Percentiles rank a stretch among this genome's conserved stretches.
phyloP scores from a whole-genome alignment of 2,888 invertebrate species.

The Byasa hedistus region DNA sequence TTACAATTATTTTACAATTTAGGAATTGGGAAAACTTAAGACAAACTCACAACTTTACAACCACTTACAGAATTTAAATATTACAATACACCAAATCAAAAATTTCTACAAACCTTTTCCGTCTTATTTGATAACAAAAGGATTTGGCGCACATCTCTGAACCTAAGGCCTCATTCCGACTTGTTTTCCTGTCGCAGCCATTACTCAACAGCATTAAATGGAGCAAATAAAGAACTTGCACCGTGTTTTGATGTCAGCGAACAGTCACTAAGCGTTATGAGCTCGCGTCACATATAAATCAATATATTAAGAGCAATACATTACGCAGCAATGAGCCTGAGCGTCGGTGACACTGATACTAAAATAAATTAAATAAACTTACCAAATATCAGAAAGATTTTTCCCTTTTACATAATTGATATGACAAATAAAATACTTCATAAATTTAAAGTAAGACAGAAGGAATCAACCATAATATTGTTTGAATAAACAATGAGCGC shows the following conservation, averaged over 20 bases:
- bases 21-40: too few relatives aligned
- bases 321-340: constrained; percentile 1
- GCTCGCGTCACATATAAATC: constrained; percentile 11
- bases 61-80: too few relatives aligned
- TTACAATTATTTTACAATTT: too few relatives aligned
- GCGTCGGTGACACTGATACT: constrained; percentile 11
- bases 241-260: constrained; percentile 6
- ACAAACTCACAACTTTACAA: too few relatives aligned
- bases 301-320: constrained; percentile 5
- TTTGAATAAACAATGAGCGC: neutral
- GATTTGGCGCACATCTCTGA: too few relatives aligned
- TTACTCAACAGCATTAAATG: neutral
- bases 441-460: neutral
- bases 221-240: neutral
- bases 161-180: too few relatives aligned
- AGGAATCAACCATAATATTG: neutral
- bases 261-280: constrained; percentile 1
- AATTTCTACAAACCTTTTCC: too few relatives aligned
- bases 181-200: too few relatives aligned
- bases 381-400: neutral
- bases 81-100: too few relatives aligned
- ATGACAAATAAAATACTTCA: neutral
- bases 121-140: too few relatives aligned
- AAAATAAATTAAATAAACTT: constrained; percentile 8
- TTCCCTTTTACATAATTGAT: neutral